Evolutionary conservation across 2,113 vertebrate genomes (phyloP).

Genomic region (Heterotilapia buettikoferi): DNA sequence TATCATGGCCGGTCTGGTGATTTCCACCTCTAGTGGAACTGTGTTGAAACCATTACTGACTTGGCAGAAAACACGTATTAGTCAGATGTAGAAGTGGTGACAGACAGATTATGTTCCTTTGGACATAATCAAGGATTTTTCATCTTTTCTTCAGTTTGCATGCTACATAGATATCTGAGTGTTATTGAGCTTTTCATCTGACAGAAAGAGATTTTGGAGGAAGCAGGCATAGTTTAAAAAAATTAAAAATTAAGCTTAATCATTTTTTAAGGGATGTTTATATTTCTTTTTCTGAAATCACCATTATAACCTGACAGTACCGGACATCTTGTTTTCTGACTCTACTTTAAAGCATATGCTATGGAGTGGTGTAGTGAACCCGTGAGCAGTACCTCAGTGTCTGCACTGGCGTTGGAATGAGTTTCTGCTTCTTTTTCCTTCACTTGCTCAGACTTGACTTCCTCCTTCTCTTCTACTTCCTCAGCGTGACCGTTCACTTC

Average conservation of each 20-base stretch:
- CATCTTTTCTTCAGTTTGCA: background rate
- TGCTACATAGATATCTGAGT: background rate
- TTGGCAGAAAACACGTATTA: background rate
- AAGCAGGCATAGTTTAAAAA: background rate
- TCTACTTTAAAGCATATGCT: background rate
- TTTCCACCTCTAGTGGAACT: background rate
- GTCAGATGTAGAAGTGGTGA: background rate
- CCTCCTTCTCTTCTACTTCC: conserved; percentile 64
- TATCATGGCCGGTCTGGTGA: background rate
- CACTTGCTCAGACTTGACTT: conserved; percentile 63
- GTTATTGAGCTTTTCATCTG: rapidly evolving
- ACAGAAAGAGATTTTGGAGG: background rate
- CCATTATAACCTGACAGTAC: background rate
- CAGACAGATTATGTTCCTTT: background rate
- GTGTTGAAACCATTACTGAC: background rate
- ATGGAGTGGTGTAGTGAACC: background rate
- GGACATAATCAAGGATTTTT: background rate
- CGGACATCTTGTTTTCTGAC: rapidly evolving
- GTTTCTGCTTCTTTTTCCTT: conserved; percentile 68
- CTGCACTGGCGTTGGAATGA: conserved; percentile 66
- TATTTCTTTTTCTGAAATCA: background rate
- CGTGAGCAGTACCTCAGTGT: conserved; percentile 75
- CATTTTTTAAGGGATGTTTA: background rate
- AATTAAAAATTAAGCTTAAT: background rate
- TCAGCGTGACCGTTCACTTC: conserved; percentile 65